Evolutionary conservation across 2,888 invertebrate genomes (phyloP).

Genomic region (Taphrorychus bicolor): DNA sequence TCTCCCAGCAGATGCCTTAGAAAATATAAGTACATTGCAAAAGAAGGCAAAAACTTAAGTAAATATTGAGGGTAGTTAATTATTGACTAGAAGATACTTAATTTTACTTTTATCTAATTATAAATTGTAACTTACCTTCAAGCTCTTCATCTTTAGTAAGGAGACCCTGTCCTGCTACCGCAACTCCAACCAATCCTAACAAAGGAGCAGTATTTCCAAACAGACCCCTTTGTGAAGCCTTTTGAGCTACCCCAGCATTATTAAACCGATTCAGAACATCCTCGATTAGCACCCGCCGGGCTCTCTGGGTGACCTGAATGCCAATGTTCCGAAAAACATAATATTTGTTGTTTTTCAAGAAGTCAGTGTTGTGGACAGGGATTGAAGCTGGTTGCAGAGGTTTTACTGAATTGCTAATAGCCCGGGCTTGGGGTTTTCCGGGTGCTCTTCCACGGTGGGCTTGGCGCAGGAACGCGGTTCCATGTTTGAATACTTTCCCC

Average conservation of each 20-base stretch:
- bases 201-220: slow-evolving; percentile 76
- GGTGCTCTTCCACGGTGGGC: slow-evolving; percentile 63
- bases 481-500: slow-evolving; percentile 67
- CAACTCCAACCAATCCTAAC: slow-evolving; percentile 76
- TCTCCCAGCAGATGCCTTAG: slow-evolving; percentile 73
- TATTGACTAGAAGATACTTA: too few species aligned
- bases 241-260: slow-evolving; percentile 68
- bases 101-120: too few species aligned
- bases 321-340: slow-evolving; percentile 60
- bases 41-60: not conserved
- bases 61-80: not conserved
- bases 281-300: slow-evolving; percentile 71
- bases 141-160: slow-evolving; percentile 79
- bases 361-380: slow-evolving; percentile 33
- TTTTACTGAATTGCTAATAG: slow-evolving; percentile 57
- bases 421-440: slow-evolving; percentile 51
- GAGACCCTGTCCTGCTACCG: slow-evolving; percentile 75
- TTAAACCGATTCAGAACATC: slow-evolving; percentile 74
- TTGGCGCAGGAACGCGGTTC: slow-evolving; percentile 63
- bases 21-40: not conserved
- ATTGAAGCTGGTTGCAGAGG: slow-evolving; percentile 46
- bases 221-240: slow-evolving; percentile 69
- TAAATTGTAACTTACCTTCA: slow-evolving; percentile 67
- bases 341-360: slow-evolving; percentile 45
- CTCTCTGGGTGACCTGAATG: slow-evolving; percentile 67